Conservation (phyloP, 1,140 invertebrate genomes). For the Sitophilus oryzae region DNA sequence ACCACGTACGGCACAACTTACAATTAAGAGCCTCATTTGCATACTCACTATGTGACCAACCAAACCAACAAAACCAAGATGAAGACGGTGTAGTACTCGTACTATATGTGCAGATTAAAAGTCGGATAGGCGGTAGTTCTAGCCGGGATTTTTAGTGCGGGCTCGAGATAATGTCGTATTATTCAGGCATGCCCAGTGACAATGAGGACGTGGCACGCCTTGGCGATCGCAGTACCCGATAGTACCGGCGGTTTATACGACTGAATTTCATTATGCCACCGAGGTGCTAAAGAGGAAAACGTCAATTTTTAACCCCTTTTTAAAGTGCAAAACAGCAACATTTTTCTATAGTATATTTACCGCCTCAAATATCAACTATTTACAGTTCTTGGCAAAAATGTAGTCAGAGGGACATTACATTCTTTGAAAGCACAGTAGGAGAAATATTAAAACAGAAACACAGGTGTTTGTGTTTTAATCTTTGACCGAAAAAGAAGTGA, state of each 20-base stretch:
- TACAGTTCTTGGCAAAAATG: too few relatives aligned
- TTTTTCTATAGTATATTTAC: too few relatives aligned
- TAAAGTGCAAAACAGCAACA: too few relatives aligned
- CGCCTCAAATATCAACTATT: too few relatives aligned
- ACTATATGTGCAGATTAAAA: conserved; percentile 22
- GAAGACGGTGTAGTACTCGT: conserved; percentile 1
- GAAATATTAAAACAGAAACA: too few relatives aligned
- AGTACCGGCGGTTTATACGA: conserved; percentile 14
- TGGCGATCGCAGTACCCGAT: conserved; percentile 35
- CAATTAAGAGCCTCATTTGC: not conserved
- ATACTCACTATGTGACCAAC: not conserved
- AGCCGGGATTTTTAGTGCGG: conserved; percentile 33
- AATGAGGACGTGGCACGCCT: conserved; percentile 39
- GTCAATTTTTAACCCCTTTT: not conserved
- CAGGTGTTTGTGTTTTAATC: too few relatives aligned
- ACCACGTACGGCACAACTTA: not conserved
- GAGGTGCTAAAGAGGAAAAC: not conserved
- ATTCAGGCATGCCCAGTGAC: conserved; percentile 40
- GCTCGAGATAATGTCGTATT: conserved; percentile 38
- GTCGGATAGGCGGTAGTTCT: conserved; percentile 25
- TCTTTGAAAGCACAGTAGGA: too few relatives aligned
- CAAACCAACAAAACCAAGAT: not conserved
- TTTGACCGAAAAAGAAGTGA: too few relatives aligned
- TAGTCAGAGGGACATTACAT: too few relatives aligned
- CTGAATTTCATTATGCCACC: not conserved